Evolutionary conservation across 2,888 invertebrate genomes (phyloP).

Genomic region (Melolontha melolontha): DNA sequence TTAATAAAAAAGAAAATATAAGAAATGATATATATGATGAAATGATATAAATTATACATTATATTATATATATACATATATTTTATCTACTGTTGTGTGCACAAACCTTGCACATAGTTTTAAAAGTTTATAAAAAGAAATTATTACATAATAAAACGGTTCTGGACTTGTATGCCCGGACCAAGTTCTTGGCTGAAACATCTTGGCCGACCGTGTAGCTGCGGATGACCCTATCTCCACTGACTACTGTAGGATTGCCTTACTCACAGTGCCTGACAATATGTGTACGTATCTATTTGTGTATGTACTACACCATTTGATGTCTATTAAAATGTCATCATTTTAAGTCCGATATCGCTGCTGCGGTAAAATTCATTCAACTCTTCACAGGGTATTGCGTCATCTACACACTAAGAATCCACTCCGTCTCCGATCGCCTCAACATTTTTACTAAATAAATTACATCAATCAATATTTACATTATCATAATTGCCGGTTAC

Average conservation of each 20-base stretch:
- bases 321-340: constrained; percentile 59
- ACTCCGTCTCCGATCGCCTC: constrained; percentile 31
- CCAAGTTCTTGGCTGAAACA: constrained; percentile 45
- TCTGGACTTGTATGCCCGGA: constrained; percentile 51
- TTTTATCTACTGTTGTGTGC: constrained; percentile 68
- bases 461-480: too few species aligned
- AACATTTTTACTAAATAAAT: background rate
- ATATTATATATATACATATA: constrained; percentile 62
- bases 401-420: constrained; percentile 42
- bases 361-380: constrained; percentile 51
- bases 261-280: constrained; percentile 83
- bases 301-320: constrained; percentile 64
- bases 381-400: constrained; percentile 54
- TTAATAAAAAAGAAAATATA: constrained; percentile 39
- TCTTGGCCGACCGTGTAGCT: constrained; percentile 56
- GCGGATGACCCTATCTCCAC: constrained; percentile 69
- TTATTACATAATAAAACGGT: constrained; percentile 12
- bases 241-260: constrained; percentile 84
- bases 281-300: constrained; percentile 65
- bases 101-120: constrained; percentile 67
- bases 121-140: constrained; percentile 57
- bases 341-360: constrained; percentile 55
- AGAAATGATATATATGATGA: constrained; percentile 48
- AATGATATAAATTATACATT: constrained; percentile 47
- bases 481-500: too few species aligned